Percentiles rank a stretch among this genome's conserved stretches.
phyloP scores from a whole-genome alignment of 1,140 invertebrate species.

The Drosophila subobscura region DNA sequence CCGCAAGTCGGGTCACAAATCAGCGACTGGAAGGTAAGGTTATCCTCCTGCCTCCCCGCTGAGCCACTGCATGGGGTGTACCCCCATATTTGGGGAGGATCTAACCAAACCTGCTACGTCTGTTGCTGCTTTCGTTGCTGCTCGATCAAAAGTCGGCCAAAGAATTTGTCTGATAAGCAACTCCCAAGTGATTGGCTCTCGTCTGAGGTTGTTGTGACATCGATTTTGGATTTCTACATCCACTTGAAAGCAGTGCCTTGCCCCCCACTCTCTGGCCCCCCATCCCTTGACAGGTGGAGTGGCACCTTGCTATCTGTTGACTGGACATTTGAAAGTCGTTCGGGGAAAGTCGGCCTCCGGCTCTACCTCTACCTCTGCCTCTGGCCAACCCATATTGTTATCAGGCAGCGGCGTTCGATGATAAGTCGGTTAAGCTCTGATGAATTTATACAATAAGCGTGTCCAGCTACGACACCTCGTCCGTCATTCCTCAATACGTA shows the following conservation, averaged over 20 bases:
- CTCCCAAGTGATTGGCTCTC: constrained; percentile 22
- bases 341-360: constrained; percentile 23
- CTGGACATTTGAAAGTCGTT: constrained; percentile 62
- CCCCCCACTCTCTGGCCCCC: neutral
- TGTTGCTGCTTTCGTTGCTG: constrained; percentile 1
- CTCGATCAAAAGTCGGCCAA: constrained; percentile 8
- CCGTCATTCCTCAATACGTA: constrained; percentile 10
- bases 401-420: constrained; percentile 4
- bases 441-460: constrained; percentile 11
- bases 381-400: constrained; percentile 20
- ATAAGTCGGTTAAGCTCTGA: constrained; percentile 2
- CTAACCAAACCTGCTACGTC: constrained; percentile 1
- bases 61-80: no score
- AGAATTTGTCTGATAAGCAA: constrained; percentile 22
- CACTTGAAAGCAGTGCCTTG: constrained; percentile 18
- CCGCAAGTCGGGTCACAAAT: constrained; percentile 53
- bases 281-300: constrained; percentile 17
- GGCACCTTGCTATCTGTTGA: constrained; percentile 36
- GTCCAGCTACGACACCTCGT: neutral
- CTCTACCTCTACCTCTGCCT: constrained; percentile 27
- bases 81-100: no score
- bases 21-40: constrained; percentile 30
- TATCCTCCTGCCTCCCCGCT: constrained; percentile 8
- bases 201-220: constrained; percentile 30
- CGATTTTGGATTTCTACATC: constrained; percentile 10